Evolutionary conservation across 2,888 invertebrate genomes (phyloP).

Genomic region (Stenodera caucasica): DNA sequence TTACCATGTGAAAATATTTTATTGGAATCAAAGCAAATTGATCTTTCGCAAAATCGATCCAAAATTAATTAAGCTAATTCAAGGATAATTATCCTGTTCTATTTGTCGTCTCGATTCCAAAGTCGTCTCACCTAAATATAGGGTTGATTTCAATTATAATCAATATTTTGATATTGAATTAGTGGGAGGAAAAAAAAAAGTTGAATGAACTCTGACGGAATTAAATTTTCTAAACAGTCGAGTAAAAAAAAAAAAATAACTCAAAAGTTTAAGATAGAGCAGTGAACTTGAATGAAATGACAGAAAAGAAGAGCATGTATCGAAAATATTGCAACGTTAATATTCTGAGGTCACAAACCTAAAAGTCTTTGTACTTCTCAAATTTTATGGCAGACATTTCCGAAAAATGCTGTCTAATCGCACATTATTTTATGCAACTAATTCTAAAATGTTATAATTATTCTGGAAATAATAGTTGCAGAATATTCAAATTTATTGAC

Average conservation of each 20-base stretch:
- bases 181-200: neutral
- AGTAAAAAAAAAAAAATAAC: too few species aligned
- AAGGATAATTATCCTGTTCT: neutral
- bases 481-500: neutral
- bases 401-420: neutral
- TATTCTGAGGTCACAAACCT: slow-evolving; percentile 36
- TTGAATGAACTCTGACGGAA: neutral
- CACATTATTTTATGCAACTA: slow-evolving; percentile 1
- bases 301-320: too few species aligned
- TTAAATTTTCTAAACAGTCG: neutral
- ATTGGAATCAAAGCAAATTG: neutral
- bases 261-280: slow-evolving; percentile 10
- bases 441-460: neutral
- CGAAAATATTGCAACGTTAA: slow-evolving; percentile 28
- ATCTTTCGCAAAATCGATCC: too few species aligned
- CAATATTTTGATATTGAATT: neutral
- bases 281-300: slow-evolving; percentile 7
- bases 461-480: neutral
- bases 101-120: neutral
- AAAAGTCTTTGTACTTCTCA: slow-evolving; percentile 3
- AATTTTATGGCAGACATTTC: slow-evolving; percentile 13
- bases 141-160: too few species aligned
- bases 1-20: neutral
- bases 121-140: too few species aligned
- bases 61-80: neutral